Evolutionary conservation across 2,888 invertebrate genomes (phyloP).

Genomic region (Eudemis profundana): DNA sequence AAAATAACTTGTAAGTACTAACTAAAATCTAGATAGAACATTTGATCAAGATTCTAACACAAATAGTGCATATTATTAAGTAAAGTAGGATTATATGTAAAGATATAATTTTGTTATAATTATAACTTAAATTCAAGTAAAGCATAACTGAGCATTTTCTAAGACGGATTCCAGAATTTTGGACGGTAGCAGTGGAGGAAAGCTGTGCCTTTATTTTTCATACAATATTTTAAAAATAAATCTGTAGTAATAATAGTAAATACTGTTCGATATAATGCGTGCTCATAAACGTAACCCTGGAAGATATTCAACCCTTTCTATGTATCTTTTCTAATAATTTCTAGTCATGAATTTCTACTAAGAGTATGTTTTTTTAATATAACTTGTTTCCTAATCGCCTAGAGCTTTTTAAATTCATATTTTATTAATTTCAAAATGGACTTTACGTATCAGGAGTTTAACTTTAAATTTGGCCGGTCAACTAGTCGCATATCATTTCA

Average conservation of each 20-base stretch:
- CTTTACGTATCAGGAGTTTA: slow-evolving; percentile 41
- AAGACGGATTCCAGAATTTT: slow-evolving; percentile 69
- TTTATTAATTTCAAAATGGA: slow-evolving; percentile 48
- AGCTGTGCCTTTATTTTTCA: slow-evolving; percentile 57
- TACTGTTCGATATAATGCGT: neutral
- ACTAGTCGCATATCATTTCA: slow-evolving; percentile 41
- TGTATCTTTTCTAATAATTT: slow-evolving; percentile 22
- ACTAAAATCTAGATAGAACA: slow-evolving; percentile 13
- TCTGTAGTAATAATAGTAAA: neutral
- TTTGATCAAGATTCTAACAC: neutral
- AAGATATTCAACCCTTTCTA: neutral
- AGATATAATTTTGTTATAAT: neutral
- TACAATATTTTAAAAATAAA: slow-evolving; percentile 5
- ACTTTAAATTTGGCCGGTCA: slow-evolving; percentile 41
- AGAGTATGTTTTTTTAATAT: slow-evolving; percentile 27
- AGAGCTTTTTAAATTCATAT: slow-evolving; percentile 41
- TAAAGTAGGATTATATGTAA: slow-evolving; percentile 19
- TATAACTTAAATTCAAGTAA: slow-evolving; percentile 42
- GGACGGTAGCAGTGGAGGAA: slow-evolving; percentile 72
- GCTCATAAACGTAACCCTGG: slow-evolving; percentile 2
- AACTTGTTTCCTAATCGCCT: slow-evolving; percentile 25
- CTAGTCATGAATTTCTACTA: slow-evolving; percentile 38
- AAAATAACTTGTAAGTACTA: slow-evolving; percentile 17
- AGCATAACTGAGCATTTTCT: slow-evolving; percentile 54
- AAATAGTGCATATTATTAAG: slow-evolving; percentile 9